Conservation (phyloP, 2,888 invertebrate species). For the Malacosoma neustria region DNA sequence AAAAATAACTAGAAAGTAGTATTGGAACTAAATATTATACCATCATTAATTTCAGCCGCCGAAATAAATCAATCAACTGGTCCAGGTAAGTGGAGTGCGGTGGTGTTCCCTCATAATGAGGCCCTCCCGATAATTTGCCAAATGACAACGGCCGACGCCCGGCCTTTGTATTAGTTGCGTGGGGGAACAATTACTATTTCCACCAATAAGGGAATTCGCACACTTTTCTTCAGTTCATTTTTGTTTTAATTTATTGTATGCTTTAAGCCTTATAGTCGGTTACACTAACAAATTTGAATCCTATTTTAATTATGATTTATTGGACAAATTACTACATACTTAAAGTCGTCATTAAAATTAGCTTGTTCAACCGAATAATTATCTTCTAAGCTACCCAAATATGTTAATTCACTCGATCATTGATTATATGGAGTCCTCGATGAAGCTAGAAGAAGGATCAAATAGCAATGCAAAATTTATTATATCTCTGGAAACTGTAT, state of each 20-base stretch:
- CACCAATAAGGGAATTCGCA: neutral
- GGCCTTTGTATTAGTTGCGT: neutral
- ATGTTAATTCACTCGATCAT: no score
- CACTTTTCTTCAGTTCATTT: neutral
- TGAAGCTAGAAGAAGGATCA: no score
- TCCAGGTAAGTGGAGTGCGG: neutral
- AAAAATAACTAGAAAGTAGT: no score
- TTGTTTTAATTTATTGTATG: no score
- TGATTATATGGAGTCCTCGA: no score
- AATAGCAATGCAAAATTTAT: no score
- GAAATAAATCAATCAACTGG: neutral
- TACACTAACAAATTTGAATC: no score
- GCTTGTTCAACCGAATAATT: neutral
- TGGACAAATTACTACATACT: no score
- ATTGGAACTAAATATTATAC: neutral
- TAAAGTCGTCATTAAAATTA: conserved; percentile 3
- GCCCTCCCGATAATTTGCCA: neutral
- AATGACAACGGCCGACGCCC: neutral
- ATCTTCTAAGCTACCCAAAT: no score
- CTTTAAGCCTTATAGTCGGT: no score
- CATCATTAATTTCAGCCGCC: neutral
- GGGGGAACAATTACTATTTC: neutral
- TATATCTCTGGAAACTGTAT: no score
- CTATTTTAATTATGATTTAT: no score
- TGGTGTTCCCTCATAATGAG: neutral